A percentile compares a stretch with the other conserved stretches of the same genome.
Conservation (phyloP, 2,113 vertebrate species). For the Cephalopterus ornatus region DNA sequence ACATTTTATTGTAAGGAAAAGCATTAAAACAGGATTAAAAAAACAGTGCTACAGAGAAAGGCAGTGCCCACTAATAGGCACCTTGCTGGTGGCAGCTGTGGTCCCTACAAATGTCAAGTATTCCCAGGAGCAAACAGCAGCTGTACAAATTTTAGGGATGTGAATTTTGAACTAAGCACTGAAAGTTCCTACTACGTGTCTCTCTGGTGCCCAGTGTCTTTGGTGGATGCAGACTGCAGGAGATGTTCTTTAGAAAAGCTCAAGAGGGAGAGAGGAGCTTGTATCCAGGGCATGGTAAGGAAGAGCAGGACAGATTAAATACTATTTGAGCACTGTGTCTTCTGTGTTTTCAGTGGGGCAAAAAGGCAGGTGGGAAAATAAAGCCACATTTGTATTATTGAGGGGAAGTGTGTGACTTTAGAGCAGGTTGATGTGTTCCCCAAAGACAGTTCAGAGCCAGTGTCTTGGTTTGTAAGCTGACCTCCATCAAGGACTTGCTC, state of each 20-base stretch:
- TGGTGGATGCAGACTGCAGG: neutral
- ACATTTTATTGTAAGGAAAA: neutral
- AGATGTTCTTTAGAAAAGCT: neutral
- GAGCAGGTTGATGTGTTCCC: neutral
- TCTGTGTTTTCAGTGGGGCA: neutral
- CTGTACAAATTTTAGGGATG: neutral
- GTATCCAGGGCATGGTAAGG: neutral
- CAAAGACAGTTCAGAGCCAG: neutral
- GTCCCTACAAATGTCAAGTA: neutral
- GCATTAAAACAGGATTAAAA: neutral
- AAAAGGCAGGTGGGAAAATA: neutral
- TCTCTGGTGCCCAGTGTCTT: neutral
- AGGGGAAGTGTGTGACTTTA: neutral
- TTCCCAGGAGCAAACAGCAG: neutral
- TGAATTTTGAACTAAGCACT: neutral
- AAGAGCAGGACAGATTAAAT: neutral
- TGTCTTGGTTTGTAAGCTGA: neutral
- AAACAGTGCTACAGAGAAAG: accelerated
- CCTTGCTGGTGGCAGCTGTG: neutral
- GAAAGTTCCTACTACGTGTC: neutral
- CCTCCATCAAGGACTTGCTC: neutral
- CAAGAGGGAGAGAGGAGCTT: neutral
- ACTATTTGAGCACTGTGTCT: accelerated
- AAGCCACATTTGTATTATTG: neutral
- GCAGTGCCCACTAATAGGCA: neutral